Conservation (phyloP, 30 jellyfish, hydroid and myxozoan species). For the Turritopsis rubra region DNA sequence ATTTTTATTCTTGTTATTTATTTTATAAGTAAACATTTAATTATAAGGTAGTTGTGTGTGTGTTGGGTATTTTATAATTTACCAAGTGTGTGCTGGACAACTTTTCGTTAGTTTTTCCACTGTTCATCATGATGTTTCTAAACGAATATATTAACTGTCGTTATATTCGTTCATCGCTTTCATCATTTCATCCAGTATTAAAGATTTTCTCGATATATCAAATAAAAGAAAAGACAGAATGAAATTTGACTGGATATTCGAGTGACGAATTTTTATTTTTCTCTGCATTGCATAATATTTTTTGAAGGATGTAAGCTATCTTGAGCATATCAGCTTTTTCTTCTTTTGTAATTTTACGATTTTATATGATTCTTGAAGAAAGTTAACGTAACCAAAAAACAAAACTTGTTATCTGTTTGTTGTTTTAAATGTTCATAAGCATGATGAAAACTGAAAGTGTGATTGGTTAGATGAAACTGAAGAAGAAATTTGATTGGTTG, state of each 20-base stretch:
- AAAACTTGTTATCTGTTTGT: not conserved
- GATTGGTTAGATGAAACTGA: too few relatives aligned
- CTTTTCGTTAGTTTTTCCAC: not conserved
- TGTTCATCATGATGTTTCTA: not conserved
- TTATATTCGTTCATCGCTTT: too few relatives aligned
- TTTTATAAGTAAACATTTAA: not conserved
- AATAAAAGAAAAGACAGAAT: too few relatives aligned
- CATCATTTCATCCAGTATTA: too few relatives aligned
- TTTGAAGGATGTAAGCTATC: not conserved
- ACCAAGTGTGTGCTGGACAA: not conserved
- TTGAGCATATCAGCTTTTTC: not conserved
- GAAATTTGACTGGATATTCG: too few relatives aligned
- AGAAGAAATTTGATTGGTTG: too few relatives aligned
- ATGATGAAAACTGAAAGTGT: not conserved
- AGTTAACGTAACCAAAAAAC: not conserved
- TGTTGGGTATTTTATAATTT: not conserved
- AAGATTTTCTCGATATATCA: too few relatives aligned
- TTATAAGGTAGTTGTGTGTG: not conserved
- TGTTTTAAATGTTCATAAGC: not conserved
- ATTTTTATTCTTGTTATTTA: not conserved
- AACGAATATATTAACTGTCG: too few relatives aligned
- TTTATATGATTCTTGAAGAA: not conserved
- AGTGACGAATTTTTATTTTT: too few relatives aligned
- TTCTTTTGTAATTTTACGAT: not conserved
- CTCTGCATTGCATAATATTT: not conserved